phyloP scores from a whole-genome alignment of 1,140 invertebrate species.

The Cepaea nemoralis region DNA sequence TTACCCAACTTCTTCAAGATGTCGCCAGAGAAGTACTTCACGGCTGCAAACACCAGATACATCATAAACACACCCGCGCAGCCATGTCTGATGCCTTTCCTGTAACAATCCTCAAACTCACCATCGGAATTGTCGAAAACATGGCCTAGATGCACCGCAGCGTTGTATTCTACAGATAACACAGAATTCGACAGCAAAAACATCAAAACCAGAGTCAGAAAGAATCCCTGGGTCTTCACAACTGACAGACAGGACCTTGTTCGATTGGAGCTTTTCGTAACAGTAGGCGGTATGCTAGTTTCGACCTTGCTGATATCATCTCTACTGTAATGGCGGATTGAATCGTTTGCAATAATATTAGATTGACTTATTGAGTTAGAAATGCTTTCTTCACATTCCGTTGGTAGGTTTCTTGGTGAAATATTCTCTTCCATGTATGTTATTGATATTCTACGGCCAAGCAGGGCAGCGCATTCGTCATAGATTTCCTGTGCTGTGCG shows the following conservation, averaged over 20 bases:
- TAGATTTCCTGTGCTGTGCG: slow-evolving; percentile 25
- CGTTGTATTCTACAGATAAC: not conserved
- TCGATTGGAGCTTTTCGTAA: not conserved
- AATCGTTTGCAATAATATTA: not conserved
- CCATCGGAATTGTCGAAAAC: not conserved
- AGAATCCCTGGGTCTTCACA: not conserved
- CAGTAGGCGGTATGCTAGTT: not conserved
- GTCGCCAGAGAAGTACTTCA: not conserved
- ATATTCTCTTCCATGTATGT: not conserved
- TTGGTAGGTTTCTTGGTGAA: not conserved
- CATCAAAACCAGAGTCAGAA: not conserved
- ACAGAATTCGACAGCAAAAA: not conserved
- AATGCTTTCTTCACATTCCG: not conserved
- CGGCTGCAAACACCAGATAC: not conserved
- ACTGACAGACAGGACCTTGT: not conserved
- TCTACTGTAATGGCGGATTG: not conserved
- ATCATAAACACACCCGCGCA: not conserved
- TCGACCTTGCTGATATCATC: not conserved
- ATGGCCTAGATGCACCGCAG: not conserved
- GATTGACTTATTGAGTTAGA: not conserved
- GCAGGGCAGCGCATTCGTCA: slow-evolving; percentile 25
- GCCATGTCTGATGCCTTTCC: not conserved
- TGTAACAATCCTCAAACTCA: not conserved
- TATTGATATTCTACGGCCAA: not conserved
- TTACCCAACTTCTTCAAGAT: not conserved